Percentiles rank a stretch among this genome's conserved stretches.
Evolutionary conservation across 2,888 invertebrate genomes (phyloP).

Genomic region (Chorisops tibialis): DNA sequence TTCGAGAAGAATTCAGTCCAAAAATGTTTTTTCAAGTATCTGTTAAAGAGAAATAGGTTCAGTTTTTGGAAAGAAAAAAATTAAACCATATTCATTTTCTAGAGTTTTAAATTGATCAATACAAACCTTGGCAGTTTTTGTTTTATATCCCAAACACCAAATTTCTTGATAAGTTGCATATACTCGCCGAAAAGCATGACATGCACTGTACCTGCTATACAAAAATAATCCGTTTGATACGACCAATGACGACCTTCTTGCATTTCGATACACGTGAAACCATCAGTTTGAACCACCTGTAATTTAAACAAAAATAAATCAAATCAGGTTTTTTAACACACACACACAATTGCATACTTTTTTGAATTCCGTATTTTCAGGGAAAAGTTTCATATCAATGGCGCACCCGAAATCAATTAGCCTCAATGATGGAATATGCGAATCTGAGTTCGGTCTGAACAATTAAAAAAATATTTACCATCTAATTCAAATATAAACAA

Average conservation of each 20-base stretch:
- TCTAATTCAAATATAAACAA: no score
- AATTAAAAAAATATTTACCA: conserved; percentile 24
- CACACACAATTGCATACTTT: conserved; percentile 47
- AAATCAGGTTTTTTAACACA: neutral
- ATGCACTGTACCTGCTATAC: conserved; percentile 84
- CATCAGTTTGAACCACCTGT: conserved; percentile 72
- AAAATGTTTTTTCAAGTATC: conserved; percentile 68
- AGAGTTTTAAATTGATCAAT: neutral
- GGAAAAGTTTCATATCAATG: conserved; percentile 88
- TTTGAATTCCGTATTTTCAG: conserved; percentile 74
- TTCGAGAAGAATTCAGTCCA: conserved; percentile 82
- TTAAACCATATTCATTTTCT: neutral
- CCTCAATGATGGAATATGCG: conserved; percentile 69
- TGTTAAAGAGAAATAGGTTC: conserved; percentile 44
- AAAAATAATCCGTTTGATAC: conserved; percentile 91
- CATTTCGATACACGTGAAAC: conserved; percentile 90
- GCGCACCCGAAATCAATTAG: conserved; percentile 94
- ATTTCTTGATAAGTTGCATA: conserved; percentile 72
- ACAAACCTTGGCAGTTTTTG: conserved; percentile 67
- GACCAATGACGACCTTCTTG: conserved; percentile 88
- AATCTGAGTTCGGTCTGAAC: conserved; percentile 61
- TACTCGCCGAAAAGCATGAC: conserved; percentile 86
- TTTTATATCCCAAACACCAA: conserved; percentile 66
- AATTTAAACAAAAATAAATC: conserved; percentile 34
- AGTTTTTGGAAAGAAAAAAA: conserved; percentile 4